These are phyloP conservation scores for Stenodera caucasica DNA, from an alignment of 2,888 invertebrate species.

Conservation along the genomic window DNA sequence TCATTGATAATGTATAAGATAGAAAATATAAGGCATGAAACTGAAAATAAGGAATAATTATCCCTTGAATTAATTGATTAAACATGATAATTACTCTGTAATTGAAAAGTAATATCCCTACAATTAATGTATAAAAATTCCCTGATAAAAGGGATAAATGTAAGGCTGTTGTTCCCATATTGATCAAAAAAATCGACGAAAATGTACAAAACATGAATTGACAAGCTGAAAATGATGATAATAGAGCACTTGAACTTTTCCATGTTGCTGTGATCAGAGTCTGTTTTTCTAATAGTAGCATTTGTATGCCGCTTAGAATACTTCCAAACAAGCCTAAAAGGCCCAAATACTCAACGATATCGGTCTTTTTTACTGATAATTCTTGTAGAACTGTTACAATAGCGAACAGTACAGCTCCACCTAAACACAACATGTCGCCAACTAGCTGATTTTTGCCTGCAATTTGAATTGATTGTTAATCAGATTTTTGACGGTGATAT, in stretches of 20 bases:
- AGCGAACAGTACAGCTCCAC: constrained; percentile 77
- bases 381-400: constrained; percentile 81
- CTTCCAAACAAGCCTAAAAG: constrained; percentile 81
- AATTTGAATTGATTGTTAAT: constrained; percentile 42
- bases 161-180: constrained; percentile 79
- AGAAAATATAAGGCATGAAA: constrained; percentile 82
- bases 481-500: no score
- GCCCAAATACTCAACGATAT: constrained; percentile 78
- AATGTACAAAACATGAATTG: constrained; percentile 77
- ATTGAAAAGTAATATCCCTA: constrained; percentile 78
- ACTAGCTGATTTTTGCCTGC: constrained; percentile 76
- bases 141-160: constrained; percentile 81
- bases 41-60: constrained; percentile 58
- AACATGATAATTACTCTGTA: constrained; percentile 65
- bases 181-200: constrained; percentile 73
- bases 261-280: constrained; percentile 69
- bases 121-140: constrained; percentile 81
- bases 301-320: constrained; percentile 74
- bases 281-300: constrained; percentile 78
- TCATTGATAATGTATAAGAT: constrained; percentile 75
- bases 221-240: constrained; percentile 62
- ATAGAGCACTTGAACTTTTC: constrained; percentile 63
- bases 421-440: constrained; percentile 80
- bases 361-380: constrained; percentile 75
- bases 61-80: constrained; percentile 11